Conservation (phyloP, 92 coral and sea anemone species). For the Parazoanthus darwini region DNA sequence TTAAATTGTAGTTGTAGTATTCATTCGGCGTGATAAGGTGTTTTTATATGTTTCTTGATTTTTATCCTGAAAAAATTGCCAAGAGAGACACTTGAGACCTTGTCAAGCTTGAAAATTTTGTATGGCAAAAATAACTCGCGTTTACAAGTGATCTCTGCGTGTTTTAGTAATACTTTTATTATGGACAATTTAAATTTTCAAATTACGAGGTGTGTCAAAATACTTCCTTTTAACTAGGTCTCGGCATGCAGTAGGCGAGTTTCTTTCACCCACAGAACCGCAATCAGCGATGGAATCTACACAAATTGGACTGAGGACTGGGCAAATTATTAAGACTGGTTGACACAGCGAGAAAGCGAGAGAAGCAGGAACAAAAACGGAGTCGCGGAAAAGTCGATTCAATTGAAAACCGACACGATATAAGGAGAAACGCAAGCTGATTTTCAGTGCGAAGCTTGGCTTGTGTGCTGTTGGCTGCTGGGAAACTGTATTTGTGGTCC, state of each 20-base stretch:
- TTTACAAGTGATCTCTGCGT: neutral
- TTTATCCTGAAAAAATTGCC: neutral
- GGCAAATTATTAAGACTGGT: neutral
- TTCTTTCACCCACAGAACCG: no score
- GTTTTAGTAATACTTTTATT: neutral
- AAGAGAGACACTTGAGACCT: neutral
- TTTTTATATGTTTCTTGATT: neutral
- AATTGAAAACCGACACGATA: neutral
- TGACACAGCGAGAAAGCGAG: neutral
- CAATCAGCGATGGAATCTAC: no score
- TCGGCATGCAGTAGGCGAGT: neutral
- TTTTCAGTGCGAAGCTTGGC: no score
- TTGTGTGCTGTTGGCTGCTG: no score
- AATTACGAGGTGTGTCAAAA: neutral
- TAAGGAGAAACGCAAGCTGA: no score
- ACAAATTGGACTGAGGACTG: neutral
- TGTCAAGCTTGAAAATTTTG: neutral
- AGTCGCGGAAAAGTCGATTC: neutral
- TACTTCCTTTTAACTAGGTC: neutral
- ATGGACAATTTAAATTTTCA: neutral
- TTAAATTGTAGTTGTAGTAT: conserved; percentile 20
- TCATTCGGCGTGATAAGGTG: neutral
- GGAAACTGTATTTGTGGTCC: no score
- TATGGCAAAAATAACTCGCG: no score
- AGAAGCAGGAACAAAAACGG: neutral